Base-by-base conservation (phyloP, 2,797 vertebrate species). In the Sebastes kiyomatsui region DNA sequence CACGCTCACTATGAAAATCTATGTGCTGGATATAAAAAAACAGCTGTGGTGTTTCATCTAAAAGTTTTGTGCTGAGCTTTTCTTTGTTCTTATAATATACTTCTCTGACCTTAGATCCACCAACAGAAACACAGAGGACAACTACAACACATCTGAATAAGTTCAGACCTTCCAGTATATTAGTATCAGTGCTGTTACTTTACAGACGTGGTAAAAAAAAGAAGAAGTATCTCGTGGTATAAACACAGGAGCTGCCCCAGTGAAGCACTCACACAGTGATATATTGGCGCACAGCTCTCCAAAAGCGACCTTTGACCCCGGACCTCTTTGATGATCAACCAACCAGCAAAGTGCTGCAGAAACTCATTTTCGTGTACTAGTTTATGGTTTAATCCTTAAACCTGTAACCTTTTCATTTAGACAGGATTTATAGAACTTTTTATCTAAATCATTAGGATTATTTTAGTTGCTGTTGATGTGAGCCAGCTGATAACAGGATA, bases 301-400 rank as follows among this genome's bases (percentile, higher is more conserved):
- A 88, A 25, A 52, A 75, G 81, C 94, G 96, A 97, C 96, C 96
- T 97, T 90, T 96, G 95, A 94, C 93, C 95, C 95, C 81, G 71
- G 90, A 94, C 96, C 94, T 97, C 95, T 73, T 94, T 96, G 96
- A 97, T 96, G 95, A 96, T 95, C 96, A 96, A 94, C 94, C 94
- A 87, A 81, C 70, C 56, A 88, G 66, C 14, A 59, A 93, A 95
- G 90, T 82, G 89, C 88, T 94, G 87, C 89, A 87, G 67, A 95
- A 95, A 92, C 81, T 88, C 81, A 82, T 94, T 93, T 27, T 89
- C 92, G 81, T 82, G 61, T 65, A 59, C 81, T 81, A 87, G 83
- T 83, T 74, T 83, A 93, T 82, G 81, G 72, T 82, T 88, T 79
- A 80, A 90, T 84, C 84, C 30, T 61, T 28, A 52, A 62, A 66